phyloP scores from a whole-genome alignment of 2,113 vertebrate genomes.

The Strix uralensis region DNA sequence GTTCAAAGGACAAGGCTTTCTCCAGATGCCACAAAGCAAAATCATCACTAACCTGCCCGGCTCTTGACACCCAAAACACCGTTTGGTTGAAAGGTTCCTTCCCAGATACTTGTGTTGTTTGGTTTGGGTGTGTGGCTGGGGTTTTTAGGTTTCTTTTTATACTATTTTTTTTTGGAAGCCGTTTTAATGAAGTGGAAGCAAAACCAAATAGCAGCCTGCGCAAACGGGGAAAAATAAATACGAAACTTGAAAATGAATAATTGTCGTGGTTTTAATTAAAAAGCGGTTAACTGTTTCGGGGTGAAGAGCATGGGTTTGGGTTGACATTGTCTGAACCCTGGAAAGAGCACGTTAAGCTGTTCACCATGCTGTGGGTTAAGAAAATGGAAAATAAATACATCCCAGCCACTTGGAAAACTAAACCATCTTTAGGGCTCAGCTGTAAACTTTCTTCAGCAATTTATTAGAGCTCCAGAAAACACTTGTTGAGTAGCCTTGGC shows the following conservation, averaged over 20 bases:
- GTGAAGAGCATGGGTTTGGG: constrained; percentile 51
- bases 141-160: neutral
- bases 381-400: constrained; percentile 69
- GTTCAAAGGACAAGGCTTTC: neutral
- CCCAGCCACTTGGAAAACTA: constrained; percentile 62
- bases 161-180: constrained; percentile 9
- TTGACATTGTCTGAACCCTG: constrained; percentile 44
- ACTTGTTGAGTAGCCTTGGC: constrained; percentile 30
- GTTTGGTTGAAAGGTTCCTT: neutral
- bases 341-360: constrained; percentile 42
- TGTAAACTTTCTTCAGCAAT: constrained; percentile 62
- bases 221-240: constrained; percentile 63
- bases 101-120: constrained; percentile 36
- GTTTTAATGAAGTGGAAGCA: constrained; percentile 62
- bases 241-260: constrained; percentile 66
- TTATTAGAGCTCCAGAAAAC: constrained; percentile 58
- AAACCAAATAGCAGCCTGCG: constrained; percentile 44
- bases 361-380: constrained; percentile 54
- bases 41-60: neutral
- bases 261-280: constrained; percentile 69
- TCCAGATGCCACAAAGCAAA: neutral
- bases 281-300: constrained; percentile 53
- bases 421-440: constrained; percentile 58
- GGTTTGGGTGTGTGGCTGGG: neutral
- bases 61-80: neutral